phyloP scores from a whole-genome alignment of 2,888 invertebrate species.

The Sussaba pulchella region DNA sequence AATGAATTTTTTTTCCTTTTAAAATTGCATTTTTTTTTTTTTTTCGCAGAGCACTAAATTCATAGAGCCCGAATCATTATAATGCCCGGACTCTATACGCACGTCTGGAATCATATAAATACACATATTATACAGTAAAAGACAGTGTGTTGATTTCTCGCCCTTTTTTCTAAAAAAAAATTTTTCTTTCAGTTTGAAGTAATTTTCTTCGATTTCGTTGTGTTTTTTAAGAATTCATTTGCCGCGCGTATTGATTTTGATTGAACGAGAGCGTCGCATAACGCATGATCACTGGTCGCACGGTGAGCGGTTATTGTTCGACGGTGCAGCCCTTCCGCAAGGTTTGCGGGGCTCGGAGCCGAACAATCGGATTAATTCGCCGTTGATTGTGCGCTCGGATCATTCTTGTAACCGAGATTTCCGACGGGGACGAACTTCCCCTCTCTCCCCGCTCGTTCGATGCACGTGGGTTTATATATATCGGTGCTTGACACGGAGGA shows the following conservation, averaged over 20 bases:
- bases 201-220: slow-evolving; percentile 47
- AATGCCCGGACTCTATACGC: slow-evolving; percentile 82
- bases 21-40: slow-evolving; percentile 60
- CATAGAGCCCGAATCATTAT: slow-evolving; percentile 80
- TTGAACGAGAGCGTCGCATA: slow-evolving; percentile 77
- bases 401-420: slow-evolving; percentile 17
- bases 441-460: slow-evolving; percentile 25
- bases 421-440: neutral
- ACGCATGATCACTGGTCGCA: slow-evolving; percentile 76
- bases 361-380: slow-evolving; percentile 11
- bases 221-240: too few species aligned
- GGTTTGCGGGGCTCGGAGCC: neutral
- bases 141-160: slow-evolving; percentile 69
- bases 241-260: neutral
- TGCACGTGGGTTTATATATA: neutral
- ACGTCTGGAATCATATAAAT: slow-evolving; percentile 84
- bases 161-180: slow-evolving; percentile 19
- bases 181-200: too few species aligned
- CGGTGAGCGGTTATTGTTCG: slow-evolving; percentile 48
- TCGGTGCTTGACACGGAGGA: neutral
- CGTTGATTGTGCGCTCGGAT: neutral
- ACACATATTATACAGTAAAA: slow-evolving; percentile 83
- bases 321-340: neutral
- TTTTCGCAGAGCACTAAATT: slow-evolving; percentile 78
- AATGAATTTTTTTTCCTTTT: slow-evolving; percentile 27